Base-by-base conservation (phyloP, 2,888 invertebrate species). In the Agrotis exclamationis region DNA sequence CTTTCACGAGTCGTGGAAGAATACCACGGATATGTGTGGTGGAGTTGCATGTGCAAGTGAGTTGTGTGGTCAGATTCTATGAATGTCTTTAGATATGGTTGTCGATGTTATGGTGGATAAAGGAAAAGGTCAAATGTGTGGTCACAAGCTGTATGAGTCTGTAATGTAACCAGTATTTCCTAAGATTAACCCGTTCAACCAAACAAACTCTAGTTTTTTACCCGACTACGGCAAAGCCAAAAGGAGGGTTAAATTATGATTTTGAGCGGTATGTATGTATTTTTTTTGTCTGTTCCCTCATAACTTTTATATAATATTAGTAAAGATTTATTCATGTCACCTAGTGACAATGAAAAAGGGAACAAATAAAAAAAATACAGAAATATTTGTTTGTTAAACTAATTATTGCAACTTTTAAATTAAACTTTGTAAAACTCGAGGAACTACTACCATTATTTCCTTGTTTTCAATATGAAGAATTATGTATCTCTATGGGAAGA, bases 1-100 rank as follows among this genome's bases (percentile, higher is more conserved):
- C 81, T 79, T 81, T 79, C 79, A 81, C 83, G 76, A 59, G 62
- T 24, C 56, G 28, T 39, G 44, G 70, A 76, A 59, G 72, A 76
- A 79, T 77, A 83, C 65, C 68, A 70, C 74, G 77, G 70, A 80
- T 66, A 57, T 79, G 58, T 69, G 62, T 47, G 63, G 54, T 62
- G 53, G 24, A 68, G 62, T 4, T 24, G 33, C 65, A 60, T 74
- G 53, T 64, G 59, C 16, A 6, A 16, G 20, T 18, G 14, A n/a
- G 33, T 47, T 51, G 22, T 73, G 76, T 71, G 56, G 69, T 70
- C 47, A 54, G 58, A 57, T 63, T 59, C 60, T 67, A 44, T 54
- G 57, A 57, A n/a, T 50, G 63, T 58, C 48, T 7, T 60, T 72
- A 20, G 57, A 63, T 53, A 56, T 11, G 6, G 50, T 54, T 33